These are phyloP conservation scores for Laothoe populi DNA, from an alignment of 2,888 invertebrate genomes.

Conservation along the genomic window DNA sequence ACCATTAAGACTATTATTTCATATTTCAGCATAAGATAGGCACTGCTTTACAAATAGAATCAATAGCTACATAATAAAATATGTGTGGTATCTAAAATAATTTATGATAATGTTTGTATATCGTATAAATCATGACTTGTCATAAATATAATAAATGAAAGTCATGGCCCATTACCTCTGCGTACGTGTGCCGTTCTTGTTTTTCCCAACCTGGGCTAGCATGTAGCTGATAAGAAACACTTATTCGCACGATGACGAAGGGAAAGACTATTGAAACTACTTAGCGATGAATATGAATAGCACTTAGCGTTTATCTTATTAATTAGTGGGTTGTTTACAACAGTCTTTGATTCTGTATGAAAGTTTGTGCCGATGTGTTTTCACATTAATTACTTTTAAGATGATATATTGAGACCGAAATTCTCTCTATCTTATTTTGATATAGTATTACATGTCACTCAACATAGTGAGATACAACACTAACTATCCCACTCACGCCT, in stretches of 20 bases:
- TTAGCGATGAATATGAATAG: slow-evolving; percentile 7
- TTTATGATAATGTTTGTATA: not conserved
- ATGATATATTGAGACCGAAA: too few species aligned
- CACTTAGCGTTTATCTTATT: not conserved
- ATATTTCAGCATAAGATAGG: too few species aligned
- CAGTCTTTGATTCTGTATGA: not conserved
- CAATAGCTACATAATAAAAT: too few species aligned
- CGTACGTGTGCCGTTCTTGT: slow-evolving; percentile 3
- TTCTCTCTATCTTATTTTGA: too few species aligned
- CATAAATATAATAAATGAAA: slow-evolving; percentile 10
- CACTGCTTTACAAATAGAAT: too few species aligned
- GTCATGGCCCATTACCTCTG: slow-evolving; percentile 12
- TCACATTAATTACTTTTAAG: too few species aligned
- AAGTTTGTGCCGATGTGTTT: too few species aligned
- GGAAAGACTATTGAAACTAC: slow-evolving; percentile 8
- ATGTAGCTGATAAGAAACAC: not conserved
- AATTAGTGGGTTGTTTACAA: not conserved
- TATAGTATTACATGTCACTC: too few species aligned
- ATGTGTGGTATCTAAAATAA: not conserved
- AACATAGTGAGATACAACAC: too few species aligned
- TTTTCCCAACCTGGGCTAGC: not conserved
- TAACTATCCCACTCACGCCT: too few species aligned
- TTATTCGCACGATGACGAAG: slow-evolving; percentile 4
- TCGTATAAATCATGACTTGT: not conserved
- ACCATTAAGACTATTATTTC: too few species aligned